phyloP scores from a whole-genome alignment of 2,113 vertebrate genomes.

The Aix galericulata region DNA sequence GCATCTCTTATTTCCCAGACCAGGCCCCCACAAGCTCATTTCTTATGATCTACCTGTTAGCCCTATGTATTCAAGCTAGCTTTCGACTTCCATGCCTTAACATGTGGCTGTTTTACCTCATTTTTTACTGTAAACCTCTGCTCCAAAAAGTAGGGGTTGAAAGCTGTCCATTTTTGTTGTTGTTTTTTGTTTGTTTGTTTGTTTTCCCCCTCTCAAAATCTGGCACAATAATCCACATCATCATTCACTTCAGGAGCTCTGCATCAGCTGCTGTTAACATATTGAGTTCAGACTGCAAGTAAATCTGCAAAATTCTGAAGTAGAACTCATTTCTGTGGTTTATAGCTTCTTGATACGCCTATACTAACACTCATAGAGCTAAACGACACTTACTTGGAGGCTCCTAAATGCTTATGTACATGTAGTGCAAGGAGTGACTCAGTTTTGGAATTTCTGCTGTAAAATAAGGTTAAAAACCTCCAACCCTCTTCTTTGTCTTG shows the following conservation, averaged over 20 bases:
- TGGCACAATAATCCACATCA: neutral
- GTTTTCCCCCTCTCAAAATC: rapidly evolving
- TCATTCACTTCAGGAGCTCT: neutral
- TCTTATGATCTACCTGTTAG: neutral
- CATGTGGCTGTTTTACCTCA: neutral
- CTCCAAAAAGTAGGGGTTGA: neutral
- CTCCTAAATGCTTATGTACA: neutral
- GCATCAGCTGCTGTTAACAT: neutral
- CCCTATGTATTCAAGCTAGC: neutral
- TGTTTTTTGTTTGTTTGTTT: neutral
- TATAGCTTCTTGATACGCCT: neutral
- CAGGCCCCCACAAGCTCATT: neutral
- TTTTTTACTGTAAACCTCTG: neutral
- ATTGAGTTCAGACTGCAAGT: neutral
- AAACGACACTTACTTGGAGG: neutral
- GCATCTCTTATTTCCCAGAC: neutral
- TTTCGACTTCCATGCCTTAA: neutral
- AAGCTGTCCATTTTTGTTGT: neutral
- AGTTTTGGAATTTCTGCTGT: neutral
- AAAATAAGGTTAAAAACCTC: neutral
- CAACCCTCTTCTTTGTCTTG: neutral
- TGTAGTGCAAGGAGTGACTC: too few species aligned
- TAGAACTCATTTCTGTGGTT: neutral
- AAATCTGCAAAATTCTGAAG: neutral
- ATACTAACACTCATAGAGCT: neutral